Conservation (phyloP, 2,113 vertebrate species). For the Plotosus lineatus region DNA sequence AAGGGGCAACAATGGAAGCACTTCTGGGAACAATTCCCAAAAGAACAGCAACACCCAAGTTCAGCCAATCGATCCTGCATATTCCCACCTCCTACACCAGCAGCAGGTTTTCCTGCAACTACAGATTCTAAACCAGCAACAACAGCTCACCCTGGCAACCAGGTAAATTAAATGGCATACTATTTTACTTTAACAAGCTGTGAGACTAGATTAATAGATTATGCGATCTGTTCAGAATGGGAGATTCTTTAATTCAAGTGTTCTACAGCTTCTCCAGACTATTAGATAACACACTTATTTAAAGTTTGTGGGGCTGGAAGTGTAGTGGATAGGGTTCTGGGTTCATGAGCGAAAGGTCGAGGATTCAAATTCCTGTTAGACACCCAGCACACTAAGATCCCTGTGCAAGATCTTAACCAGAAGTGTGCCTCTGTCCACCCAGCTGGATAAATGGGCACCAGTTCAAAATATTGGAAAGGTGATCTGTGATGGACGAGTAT, state of each 20-base stretch:
- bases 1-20: constrained; percentile 65
- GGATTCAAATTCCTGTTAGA: no score
- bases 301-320: no score
- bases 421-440: no score
- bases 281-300: not conserved
- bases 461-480: no score
- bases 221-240: not conserved
- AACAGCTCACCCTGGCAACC: constrained; percentile 64
- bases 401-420: no score
- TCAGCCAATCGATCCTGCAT: constrained; percentile 73
- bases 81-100: constrained; percentile 77
- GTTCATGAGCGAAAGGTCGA: no score
- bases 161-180: constrained; percentile 60
- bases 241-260: not conserved
- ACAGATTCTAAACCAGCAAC: constrained; percentile 76
- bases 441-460: no score
- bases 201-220: not conserved
- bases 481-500: no score
- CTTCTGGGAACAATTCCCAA: constrained; percentile 63
- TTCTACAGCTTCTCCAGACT: not conserved
- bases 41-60: constrained; percentile 67
- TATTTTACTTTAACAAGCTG: not conserved
- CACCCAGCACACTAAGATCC: no score
- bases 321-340: no score
- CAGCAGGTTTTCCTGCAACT: constrained; percentile 79